A percentile compares a stretch with the other conserved stretches of the same genome.
phyloP scores from a whole-genome alignment of 2,888 invertebrate species.

The Cephus pulcher region DNA sequence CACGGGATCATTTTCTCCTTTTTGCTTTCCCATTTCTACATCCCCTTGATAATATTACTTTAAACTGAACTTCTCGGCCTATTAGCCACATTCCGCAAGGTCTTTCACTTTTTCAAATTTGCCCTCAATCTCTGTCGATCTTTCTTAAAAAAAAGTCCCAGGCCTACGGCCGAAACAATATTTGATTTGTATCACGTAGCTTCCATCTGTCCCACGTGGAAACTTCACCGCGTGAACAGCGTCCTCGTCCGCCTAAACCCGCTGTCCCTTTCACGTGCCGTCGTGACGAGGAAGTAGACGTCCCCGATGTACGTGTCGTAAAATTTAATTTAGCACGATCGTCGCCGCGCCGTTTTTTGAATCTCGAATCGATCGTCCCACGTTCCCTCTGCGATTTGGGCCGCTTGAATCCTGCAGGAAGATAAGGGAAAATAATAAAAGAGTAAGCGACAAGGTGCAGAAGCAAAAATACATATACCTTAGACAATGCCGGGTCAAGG shows the following conservation, averaged over 20 bases:
- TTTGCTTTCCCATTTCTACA: not conserved
- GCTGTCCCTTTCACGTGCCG: not conserved
- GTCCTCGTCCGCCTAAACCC: not conserved
- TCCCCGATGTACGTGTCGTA: not conserved
- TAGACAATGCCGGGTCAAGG: not conserved
- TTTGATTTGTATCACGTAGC: not conserved
- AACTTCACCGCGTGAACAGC: not conserved
- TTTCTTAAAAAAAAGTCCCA: not conserved
- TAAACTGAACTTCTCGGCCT: not conserved
- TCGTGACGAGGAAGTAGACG: not conserved
- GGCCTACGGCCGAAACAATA: not conserved
- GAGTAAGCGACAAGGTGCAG: no score
- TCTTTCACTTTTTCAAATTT: not conserved
- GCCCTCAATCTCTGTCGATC: not conserved
- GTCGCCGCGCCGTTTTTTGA: not conserved
- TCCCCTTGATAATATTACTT: not conserved
- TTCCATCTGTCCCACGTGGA: not conserved
- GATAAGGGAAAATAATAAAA: not conserved
- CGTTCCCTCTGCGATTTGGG: not conserved
- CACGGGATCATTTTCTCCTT: slow-evolving; percentile 12
- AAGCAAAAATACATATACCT: not conserved
- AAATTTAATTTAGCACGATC: not conserved
- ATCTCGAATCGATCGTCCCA: not conserved
- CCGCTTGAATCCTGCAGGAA: not conserved
- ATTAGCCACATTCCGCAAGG: not conserved